Evolutionary conservation across 2,888 invertebrate genomes (phyloP).

Genomic region (Quadriops clusia): DNA sequence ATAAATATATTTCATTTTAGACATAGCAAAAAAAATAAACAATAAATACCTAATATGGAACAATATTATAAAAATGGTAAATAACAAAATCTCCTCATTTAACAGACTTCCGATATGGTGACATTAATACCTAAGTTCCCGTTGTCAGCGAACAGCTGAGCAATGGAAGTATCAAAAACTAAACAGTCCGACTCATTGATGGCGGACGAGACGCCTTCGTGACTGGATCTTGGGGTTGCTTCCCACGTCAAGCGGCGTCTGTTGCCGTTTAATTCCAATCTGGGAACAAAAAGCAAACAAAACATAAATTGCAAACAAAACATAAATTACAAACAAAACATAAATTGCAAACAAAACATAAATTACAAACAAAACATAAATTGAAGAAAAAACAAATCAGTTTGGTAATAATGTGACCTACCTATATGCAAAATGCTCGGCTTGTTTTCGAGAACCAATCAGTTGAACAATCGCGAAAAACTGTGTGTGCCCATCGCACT

Average conservation of each 20-base stretch:
- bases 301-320: constrained; percentile 1
- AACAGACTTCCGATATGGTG: constrained; percentile 84
- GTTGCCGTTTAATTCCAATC: constrained; percentile 93
- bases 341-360: constrained; percentile 3
- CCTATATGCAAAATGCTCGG: constrained; percentile 96
- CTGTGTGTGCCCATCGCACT: constrained; percentile 91
- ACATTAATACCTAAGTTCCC: constrained; percentile 99
- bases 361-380: constrained; percentile 6
- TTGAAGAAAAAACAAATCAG: constrained; percentile 1
- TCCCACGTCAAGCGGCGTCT: constrained; percentile 95
- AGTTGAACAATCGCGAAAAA: constrained; percentile 98
- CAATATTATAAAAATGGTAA: no score
- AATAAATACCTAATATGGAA: no score
- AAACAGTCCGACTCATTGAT: constrained; percentile 97
- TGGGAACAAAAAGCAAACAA: constrained; percentile 29
- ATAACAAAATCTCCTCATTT: no score
- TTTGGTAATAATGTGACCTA: constrained; percentile 25
- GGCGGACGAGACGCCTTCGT: constrained; percentile 95
- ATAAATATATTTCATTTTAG: no score
- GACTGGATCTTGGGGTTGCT: constrained; percentile 96
- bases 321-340: constrained; percentile 7
- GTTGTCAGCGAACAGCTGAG: constrained; percentile 97
- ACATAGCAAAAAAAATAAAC: no score
- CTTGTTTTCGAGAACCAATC: constrained; percentile 97
- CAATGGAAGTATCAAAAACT: constrained; percentile 96